Evolutionary conservation across 2,797 vertebrate genomes (phyloP).

Genomic region (Natrix natrix): DNA sequence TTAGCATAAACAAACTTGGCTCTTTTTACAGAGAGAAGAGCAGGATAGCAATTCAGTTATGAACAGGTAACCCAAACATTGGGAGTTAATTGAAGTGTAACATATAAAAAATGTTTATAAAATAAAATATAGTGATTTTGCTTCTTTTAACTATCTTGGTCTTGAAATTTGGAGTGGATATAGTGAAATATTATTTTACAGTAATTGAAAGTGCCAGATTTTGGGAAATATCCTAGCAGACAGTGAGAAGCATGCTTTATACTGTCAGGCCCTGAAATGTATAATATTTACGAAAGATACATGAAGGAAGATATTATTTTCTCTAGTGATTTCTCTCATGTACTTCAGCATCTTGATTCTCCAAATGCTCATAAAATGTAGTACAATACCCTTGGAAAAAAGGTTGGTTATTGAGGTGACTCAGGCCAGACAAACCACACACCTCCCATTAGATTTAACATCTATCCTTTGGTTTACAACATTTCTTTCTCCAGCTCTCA

Average conservation of each 20-base stretch:
- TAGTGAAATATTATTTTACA: neutral
- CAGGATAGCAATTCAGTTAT: neutral
- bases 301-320: neutral
- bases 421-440: neutral
- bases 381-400: neutral
- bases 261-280: neutral
- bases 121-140: neutral
- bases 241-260: neutral
- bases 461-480: slow-evolving; percentile 1
- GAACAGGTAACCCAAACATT: neutral
- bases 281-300: neutral
- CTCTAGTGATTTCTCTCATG: neutral
- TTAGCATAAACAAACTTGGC: neutral
- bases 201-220: neutral
- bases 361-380: neutral
- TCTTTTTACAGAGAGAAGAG: neutral
- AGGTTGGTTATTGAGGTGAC: neutral
- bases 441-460: slow-evolving; percentile 8
- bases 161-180: neutral
- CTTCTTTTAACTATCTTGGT: neutral
- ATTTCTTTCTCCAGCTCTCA: slow-evolving; percentile 3
- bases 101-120: neutral
- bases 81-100: neutral
- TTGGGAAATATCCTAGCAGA: neutral
- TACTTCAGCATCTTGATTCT: neutral